A percentile compares a stretch with the other conserved stretches of the same genome.
These are phyloP conservation scores for Lasioglossum oenotherae DNA, from an alignment of 2,888 invertebrate genomes.

Conservation along the genomic window DNA sequence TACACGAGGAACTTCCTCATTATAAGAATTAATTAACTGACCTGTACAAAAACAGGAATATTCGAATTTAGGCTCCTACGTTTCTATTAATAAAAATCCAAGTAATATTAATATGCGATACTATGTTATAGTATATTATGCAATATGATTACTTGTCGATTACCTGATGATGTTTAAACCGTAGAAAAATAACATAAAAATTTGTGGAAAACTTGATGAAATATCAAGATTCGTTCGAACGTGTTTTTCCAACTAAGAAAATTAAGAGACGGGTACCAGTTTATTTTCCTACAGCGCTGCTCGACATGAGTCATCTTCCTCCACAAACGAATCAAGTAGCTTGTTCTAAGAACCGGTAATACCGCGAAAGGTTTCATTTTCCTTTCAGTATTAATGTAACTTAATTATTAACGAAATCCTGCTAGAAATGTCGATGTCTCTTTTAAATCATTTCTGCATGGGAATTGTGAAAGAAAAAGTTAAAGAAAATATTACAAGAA, in stretches of 20 bases:
- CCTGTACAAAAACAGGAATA: not conserved
- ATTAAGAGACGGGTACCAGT: constrained; percentile 27
- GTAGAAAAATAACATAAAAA: not conserved
- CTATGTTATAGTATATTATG: not conserved
- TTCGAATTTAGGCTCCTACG: not conserved
- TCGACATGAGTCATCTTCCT: constrained; percentile 57
- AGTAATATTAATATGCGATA: constrained; percentile 19
- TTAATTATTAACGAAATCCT: constrained; percentile 31
- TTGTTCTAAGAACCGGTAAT: constrained; percentile 57
- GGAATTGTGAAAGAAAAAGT: not conserved
- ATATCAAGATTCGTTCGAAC: not conserved
- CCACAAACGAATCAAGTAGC: constrained; percentile 37
- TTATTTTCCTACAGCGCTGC: constrained; percentile 41
- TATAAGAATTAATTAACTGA: not conserved
- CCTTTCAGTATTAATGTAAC: constrained; percentile 28
- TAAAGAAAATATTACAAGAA: not conserved
- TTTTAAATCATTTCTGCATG: not conserved
- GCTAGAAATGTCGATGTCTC: not conserved
- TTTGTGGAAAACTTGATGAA: not conserved
- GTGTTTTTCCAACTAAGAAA: not conserved
- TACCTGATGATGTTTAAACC: not conserved
- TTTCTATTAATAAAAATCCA: constrained; percentile 28
- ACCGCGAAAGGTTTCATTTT: constrained; percentile 41
- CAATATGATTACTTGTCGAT: not conserved
- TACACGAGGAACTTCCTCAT: not conserved